Evolutionary conservation across 2,888 invertebrate genomes (phyloP), one percentile per base, ranked within the genome.

Genomic region (Lasioglossum leucozonium): DNA sequence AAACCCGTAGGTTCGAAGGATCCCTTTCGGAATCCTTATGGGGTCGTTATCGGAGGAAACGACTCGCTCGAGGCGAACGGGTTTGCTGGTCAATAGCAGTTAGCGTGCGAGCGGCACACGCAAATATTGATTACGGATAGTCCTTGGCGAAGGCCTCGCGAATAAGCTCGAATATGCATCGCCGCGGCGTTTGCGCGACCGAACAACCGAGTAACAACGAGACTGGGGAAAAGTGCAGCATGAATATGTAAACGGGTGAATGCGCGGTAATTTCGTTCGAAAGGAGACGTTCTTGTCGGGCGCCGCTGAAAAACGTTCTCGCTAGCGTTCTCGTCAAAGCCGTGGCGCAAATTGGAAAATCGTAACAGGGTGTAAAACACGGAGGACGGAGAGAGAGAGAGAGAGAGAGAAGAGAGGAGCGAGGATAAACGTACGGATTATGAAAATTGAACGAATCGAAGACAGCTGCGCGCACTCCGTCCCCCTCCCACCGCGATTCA

Each of bases 1-100:
- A 77, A 88, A 84, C 67, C 83, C 81, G 82, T 87, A 81, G 81
- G 77, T 79, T 79, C 76, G 80, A 26, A 55, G 77, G 58, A 79
- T 82, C 81, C 85, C 88, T 84, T 86, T 82, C 78, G 82, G 77
- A 83, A 86, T 82, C 86, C 82, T 87, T 87, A 85, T 80, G 82
- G 86, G 79, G 82, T 85, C 77, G 81, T 90, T 88, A 85, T 85
- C 87, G 86, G 81, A 78, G 77, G 82, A 81, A 78, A 71, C 81
- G 78, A 72, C 55, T 55, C 37, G 81, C 80, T 82, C 62, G 79
- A 79, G 73, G 78, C 87, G 62, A 81, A 65, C 62, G 79, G 58
- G 18, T 44, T 76, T 67, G 84, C 82, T 62, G 86, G 75, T 86
- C 84, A 84, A 90, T 88, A 88, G 76, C 83, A 81, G 86, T 84